A percentile compares a stretch with the other conserved stretches of the same genome.
Conservation (phyloP, 2,797 vertebrate species). For the Lithobates sylvaticus region DNA sequence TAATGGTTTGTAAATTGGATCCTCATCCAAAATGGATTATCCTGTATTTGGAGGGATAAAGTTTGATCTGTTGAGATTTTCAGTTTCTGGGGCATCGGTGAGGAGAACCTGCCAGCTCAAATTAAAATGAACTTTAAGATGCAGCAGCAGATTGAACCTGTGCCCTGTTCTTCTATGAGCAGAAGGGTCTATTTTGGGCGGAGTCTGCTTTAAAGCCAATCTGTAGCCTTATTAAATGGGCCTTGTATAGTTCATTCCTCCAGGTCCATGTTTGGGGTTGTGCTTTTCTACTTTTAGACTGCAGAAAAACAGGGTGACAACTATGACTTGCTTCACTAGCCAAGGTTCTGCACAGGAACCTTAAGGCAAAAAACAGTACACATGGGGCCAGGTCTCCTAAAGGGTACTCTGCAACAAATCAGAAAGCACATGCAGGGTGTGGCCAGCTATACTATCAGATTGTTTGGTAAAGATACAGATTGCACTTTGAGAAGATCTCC, state of each 20-base stretch:
- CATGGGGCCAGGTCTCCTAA: too few relatives aligned
- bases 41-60: not conserved
- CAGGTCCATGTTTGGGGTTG: too few relatives aligned
- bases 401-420: too few relatives aligned
- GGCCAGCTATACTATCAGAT: not conserved
- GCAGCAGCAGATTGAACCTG: not conserved
- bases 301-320: too few relatives aligned
- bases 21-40: not conserved
- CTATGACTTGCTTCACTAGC: too few relatives aligned
- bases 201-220: not conserved
- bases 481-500: not conserved
- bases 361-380: too few relatives aligned
- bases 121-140: not conserved
- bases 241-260: too few relatives aligned
- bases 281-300: too few relatives aligned
- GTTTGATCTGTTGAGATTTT: not conserved
- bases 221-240: too few relatives aligned
- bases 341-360: too few relatives aligned
- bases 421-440: not conserved
- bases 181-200: not conserved
- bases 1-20: not conserved
- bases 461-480: not conserved
- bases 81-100: not conserved
- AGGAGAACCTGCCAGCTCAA: too few relatives aligned
- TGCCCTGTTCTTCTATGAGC: not conserved